phyloP scores from a whole-genome alignment of 2,797 vertebrate genomes.

The Urophycis tenuis region DNA sequence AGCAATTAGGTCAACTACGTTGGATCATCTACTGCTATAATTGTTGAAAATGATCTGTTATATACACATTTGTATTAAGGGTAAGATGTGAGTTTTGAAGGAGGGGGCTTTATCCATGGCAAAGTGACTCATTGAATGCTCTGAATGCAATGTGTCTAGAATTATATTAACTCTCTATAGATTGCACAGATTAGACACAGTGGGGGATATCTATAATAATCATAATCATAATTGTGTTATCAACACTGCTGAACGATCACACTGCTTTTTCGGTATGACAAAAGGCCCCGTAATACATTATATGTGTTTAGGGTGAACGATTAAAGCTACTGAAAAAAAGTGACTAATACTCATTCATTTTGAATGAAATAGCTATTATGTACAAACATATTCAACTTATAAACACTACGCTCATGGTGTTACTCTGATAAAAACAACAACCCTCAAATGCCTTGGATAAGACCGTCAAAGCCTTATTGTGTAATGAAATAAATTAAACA shows the following conservation, averaged over 20 bases:
- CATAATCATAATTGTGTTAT: constrained; percentile 43
- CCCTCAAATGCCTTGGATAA: constrained; percentile 46
- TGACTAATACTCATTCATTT: constrained; percentile 45
- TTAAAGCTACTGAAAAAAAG: constrained; percentile 58
- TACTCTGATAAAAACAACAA: constrained; percentile 51
- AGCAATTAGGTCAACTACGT: constrained; percentile 30
- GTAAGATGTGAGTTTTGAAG: constrained; percentile 26
- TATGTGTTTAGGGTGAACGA: constrained; percentile 49
- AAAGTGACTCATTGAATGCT: constrained; percentile 24
- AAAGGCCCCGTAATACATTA: constrained; percentile 53
- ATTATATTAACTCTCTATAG: constrained; percentile 35
- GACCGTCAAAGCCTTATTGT: constrained; percentile 54
- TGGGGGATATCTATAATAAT: constrained; percentile 46
- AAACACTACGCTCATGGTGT: constrained; percentile 44
- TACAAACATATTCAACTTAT: constrained; percentile 62
- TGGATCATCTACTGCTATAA: constrained; percentile 50
- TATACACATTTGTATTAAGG: constrained; percentile 43
- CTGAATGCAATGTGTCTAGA: constrained; percentile 23
- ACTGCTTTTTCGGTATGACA: constrained; percentile 52
- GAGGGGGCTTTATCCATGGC: constrained; percentile 35
- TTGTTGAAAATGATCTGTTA: constrained; percentile 39
- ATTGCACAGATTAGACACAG: constrained; percentile 49
- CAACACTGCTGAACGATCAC: constrained; percentile 41
- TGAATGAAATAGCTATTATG: constrained; percentile 57
- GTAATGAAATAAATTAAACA: constrained; percentile 62